Conservation (phyloP, 2,888 invertebrate genomes). For the Eutolmus rufibarbis region DNA sequence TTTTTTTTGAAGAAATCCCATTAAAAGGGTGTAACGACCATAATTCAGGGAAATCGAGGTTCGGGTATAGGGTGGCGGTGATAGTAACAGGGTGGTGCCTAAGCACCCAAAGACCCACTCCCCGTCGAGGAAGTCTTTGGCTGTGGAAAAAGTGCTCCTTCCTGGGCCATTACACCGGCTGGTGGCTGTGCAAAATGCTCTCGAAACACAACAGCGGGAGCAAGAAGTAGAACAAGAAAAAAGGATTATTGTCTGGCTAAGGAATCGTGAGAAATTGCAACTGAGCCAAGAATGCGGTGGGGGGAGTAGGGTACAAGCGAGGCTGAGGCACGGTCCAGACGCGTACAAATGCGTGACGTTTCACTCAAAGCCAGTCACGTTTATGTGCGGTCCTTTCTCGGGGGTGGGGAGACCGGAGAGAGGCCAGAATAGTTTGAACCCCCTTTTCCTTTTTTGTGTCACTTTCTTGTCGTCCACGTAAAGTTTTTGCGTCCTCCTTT, state of each 20-base stretch:
- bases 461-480: background rate
- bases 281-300: background rate
- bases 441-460: background rate
- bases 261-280: conserved; percentile 16
- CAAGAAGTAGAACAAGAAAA: conserved; percentile 3
- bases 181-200: background rate
- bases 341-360: conserved; percentile 2
- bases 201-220: background rate
- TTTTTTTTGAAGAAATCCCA: conserved; percentile 9
- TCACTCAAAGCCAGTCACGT: background rate
- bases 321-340: background rate
- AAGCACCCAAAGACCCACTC: background rate
- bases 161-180: conserved; percentile 23
- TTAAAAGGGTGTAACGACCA: conserved; percentile 27
- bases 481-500: background rate
- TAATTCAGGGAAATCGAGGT: background rate
- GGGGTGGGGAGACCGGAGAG: background rate
- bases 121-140: background rate
- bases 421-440: conserved; percentile 19
- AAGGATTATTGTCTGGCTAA: conserved; percentile 8
- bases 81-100: background rate
- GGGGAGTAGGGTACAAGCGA: background rate
- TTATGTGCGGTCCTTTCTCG: background rate
- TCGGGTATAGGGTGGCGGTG: background rate
- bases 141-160: conserved; percentile 1